A percentile compares a stretch with the other conserved stretches of the same genome.
phyloP scores from a whole-genome alignment of 1,140 invertebrate genomes.

The Ruditapes philippinarum region DNA sequence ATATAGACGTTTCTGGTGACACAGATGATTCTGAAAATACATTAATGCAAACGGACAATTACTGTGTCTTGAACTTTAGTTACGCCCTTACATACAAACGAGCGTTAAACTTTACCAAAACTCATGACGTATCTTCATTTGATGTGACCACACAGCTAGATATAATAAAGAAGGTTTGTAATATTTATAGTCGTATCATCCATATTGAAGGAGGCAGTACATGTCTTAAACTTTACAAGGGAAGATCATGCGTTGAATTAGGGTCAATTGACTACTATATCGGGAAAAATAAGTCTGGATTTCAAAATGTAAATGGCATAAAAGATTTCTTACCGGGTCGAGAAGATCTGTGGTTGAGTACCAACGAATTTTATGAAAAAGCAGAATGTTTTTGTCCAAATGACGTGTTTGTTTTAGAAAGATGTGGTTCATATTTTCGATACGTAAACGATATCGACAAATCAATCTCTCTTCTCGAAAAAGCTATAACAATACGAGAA shows the following conservation, averaged over 20 bases:
- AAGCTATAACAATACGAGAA: background rate
- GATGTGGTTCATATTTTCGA: slow-evolving; percentile 3
- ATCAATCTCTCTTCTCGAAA: background rate
- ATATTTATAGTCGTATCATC: background rate
- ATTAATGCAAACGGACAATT: background rate
- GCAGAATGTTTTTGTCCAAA: background rate
- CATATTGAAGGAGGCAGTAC: background rate
- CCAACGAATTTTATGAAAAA: background rate
- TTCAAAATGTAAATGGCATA: background rate
- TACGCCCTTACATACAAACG: slow-evolving; percentile 6
- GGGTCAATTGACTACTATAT: background rate
- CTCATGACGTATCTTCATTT: background rate
- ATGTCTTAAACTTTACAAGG: slow-evolving; percentile 2
- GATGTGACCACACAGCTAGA: background rate
- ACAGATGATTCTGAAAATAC: background rate
- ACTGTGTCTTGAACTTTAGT: slow-evolving; percentile 34
- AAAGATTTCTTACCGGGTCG: slow-evolving; percentile 15
- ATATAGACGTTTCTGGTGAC: background rate
- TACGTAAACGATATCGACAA: background rate
- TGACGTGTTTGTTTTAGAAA: slow-evolving; percentile 10
- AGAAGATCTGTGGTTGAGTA: background rate
- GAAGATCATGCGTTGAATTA: slow-evolving; percentile 8
- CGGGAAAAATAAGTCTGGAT: background rate
- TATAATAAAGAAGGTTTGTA: background rate
- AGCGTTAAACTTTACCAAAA: background rate